Percentiles rank a stretch among this genome's conserved stretches.
phyloP scores from a whole-genome alignment of 2,113 vertebrate species.

The Geothlypis trichas region DNA sequence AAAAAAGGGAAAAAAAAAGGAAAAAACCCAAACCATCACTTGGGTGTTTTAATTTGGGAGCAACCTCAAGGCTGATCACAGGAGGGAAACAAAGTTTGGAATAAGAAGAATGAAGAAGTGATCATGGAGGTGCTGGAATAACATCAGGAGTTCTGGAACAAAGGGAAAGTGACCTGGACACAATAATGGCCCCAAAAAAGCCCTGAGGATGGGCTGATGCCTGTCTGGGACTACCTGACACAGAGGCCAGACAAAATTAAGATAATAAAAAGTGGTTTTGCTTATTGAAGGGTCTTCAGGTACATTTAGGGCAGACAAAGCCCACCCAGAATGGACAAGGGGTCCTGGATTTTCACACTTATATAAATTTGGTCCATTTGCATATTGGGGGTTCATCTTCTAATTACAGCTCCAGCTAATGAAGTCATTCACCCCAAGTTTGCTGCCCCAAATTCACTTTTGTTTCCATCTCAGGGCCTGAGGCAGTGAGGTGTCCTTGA shows the following conservation, averaged over 20 bases:
- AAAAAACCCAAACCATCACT: not conserved
- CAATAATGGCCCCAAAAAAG: not conserved
- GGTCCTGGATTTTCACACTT: not conserved
- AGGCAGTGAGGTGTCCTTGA: not conserved
- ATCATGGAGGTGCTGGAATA: constrained; percentile 7
- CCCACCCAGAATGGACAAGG: not conserved
- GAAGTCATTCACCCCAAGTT: not conserved
- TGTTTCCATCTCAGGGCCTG: not conserved
- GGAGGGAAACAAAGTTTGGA: not conserved
- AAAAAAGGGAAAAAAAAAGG: not conserved
- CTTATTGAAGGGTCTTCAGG: not conserved
- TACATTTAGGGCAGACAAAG: not conserved
- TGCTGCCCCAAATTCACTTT: not conserved
- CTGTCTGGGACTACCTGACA: too few species aligned
- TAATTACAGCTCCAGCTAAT: not conserved
- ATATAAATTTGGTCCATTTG: not conserved
- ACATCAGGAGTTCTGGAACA: constrained; percentile 9
- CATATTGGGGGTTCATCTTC: not conserved
- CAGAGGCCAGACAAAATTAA: accelerated
- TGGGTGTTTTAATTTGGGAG: not conserved
- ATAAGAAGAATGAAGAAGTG: not conserved
- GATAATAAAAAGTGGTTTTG: accelerated
- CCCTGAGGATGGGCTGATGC: not conserved
- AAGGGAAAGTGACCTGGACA: not conserved
- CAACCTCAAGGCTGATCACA: not conserved